Base-by-base conservation (phyloP, 2,888 invertebrate species). In the Cataglyphis altisquamis region DNA sequence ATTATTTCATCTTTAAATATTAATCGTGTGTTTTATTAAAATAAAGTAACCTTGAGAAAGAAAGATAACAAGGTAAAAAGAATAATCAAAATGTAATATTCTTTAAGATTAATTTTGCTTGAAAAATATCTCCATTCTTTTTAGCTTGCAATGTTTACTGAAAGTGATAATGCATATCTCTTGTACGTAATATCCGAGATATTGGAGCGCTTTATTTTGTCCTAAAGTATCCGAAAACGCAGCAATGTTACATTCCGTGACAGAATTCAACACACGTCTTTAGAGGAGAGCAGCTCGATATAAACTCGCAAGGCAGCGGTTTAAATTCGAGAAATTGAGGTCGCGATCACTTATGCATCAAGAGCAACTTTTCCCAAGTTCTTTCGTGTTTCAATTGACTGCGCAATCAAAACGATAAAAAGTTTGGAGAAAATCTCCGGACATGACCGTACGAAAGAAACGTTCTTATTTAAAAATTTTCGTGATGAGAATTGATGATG, bases 311-410 rank as follows among this genome's bases (percentile, higher is more conserved):
- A 78, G 60, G 60, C 45, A 78, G 68, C 68, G 52, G 67, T 60
- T 68, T 60, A 68, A 45, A 21, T 78, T 78, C 78, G 60, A 78
- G 45, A 78, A 78, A 78, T 78, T 78, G 78, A 45, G 67, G 78
- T 68, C 78, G 60, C 78, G 21, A 78, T 78, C 78, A 78, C 45
- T 60, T 78, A 78, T 78, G 68, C 78, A 60, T 68, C 60, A 60
- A 68, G 68, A 78, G 57, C 68, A 78, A 78, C 78, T 60, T 78
- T 29, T 78, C 21, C 45, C 60, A 60, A 78, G 68, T 78, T 60
- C 45, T 78, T 68, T 67, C 39, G 66, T 32, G 55, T 77, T 77
- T 60, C 68, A 78, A 78, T 78, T 68, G 68, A 36, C 45, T 78
- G 48, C 36, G 60, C 60, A 68, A 68, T 41, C 41, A 62, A 68